phyloP scores from a whole-genome alignment of 1,140 invertebrate species.

The Oryzaephilus surinamensis region DNA sequence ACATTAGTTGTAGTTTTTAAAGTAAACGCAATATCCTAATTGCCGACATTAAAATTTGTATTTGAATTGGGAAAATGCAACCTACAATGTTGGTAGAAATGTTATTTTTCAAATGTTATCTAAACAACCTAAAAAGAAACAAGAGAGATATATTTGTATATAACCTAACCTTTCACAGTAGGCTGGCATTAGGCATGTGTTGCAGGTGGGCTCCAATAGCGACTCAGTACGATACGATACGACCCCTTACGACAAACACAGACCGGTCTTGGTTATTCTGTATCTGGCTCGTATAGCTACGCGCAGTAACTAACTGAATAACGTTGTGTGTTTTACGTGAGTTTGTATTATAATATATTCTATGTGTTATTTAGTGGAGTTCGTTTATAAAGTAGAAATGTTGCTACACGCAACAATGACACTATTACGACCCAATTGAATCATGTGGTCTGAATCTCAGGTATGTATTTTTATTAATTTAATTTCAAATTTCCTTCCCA shows the following conservation, averaged over 20 bases:
- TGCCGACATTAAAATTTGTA: too few species aligned
- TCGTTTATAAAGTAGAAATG: slow-evolving; percentile 22
- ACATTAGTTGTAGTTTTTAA: too few species aligned
- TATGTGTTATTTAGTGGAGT: slow-evolving; percentile 2
- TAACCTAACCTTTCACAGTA: slow-evolving; percentile 34
- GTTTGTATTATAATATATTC: slow-evolving; percentile 4
- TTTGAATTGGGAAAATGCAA: too few species aligned
- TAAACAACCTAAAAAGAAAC: too few species aligned
- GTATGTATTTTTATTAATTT: too few species aligned
- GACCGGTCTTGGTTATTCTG: slow-evolving; percentile 29
- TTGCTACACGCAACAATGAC: slow-evolving; percentile 35
- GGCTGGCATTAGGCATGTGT: slow-evolving; percentile 27
- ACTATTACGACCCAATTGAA: slow-evolving; percentile 30
- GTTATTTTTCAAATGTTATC: too few species aligned
- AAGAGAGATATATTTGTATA: slow-evolving; percentile 12
- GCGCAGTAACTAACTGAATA: slow-evolving; percentile 2
- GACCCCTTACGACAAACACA: slow-evolving; percentile 16
- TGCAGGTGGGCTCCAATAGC: slow-evolving; percentile 33
- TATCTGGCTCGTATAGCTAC: slow-evolving; percentile 16
- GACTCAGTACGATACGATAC: slow-evolving; percentile 17
- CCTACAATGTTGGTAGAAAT: too few species aligned
- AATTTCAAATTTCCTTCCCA: neutral
- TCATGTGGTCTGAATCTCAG: slow-evolving; percentile 38
- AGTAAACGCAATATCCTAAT: too few species aligned
- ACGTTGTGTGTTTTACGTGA: neutral